A percentile compares a stretch with the other conserved stretches of the same genome.
phyloP scores from a whole-genome alignment of 2,888 invertebrate species.

The Sturmia bella region DNA sequence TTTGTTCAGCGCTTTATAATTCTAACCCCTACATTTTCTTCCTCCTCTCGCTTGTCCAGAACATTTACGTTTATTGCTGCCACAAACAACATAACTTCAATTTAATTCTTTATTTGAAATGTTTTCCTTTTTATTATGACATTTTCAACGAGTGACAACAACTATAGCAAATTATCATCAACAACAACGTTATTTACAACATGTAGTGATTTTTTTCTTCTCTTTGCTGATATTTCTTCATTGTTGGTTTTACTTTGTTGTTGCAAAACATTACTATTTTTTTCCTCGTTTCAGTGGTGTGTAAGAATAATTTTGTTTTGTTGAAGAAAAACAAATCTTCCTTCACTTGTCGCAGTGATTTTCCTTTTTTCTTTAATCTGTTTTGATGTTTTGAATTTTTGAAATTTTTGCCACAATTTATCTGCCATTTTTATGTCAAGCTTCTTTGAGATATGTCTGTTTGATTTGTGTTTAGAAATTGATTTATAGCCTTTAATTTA shows the following conservation, averaged over 20 bases:
- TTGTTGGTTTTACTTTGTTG: conserved; percentile 10
- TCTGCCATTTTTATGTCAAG: conserved; percentile 65
- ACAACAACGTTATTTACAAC: conserved; percentile 47
- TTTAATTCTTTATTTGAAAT: conserved; percentile 25
- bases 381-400: conserved; percentile 62
- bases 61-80: conserved; percentile 22
- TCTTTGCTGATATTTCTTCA: not conserved
- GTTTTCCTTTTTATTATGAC: conserved; percentile 58
- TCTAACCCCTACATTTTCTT: not conserved
- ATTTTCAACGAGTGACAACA: conserved; percentile 58
- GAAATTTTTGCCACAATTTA: conserved; percentile 66
- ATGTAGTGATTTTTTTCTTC: conserved; percentile 16
- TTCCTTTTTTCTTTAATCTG: conserved; percentile 53
- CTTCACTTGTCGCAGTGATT: conserved; percentile 43
- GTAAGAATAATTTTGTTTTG: conserved; percentile 18
- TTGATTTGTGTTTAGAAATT: conserved; percentile 66
- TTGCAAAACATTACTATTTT: too few relatives aligned
- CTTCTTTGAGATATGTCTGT: conserved; percentile 46
- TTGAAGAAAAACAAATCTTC: not conserved
- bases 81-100: conserved; percentile 11
- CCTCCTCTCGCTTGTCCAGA: conserved; percentile 1
- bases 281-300: too few relatives aligned
- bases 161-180: conserved; percentile 58
- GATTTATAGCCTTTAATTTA: conserved; percentile 68
- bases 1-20: conserved; percentile 27